Evolutionary conservation across 53 echinoderm and acorn worm species (phyloP).

Genomic region (Henricia sp.): DNA sequence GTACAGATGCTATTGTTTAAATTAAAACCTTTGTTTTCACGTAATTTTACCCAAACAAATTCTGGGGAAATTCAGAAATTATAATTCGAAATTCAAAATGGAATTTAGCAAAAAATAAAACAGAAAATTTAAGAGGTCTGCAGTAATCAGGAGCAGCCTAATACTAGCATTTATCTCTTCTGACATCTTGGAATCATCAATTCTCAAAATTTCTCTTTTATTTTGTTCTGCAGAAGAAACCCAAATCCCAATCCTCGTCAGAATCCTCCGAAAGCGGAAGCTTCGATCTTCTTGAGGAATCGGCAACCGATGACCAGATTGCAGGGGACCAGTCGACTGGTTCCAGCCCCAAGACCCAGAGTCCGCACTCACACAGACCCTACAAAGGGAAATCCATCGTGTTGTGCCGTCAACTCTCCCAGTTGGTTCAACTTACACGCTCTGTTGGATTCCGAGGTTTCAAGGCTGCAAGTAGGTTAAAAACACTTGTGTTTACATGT

Average conservation of each 20-base stretch:
- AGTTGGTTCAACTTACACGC: slow-evolving; percentile 88
- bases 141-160: too few species aligned
- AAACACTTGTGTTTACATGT: too few species aligned
- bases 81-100: too few species aligned
- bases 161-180: too few species aligned
- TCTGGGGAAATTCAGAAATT: too few species aligned
- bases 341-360: slow-evolving; percentile 32
- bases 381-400: slow-evolving; percentile 77
- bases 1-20: too few species aligned
- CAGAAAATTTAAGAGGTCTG: too few species aligned
- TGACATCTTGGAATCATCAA: too few species aligned
- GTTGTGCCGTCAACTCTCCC: slow-evolving; percentile 84
- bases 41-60: too few species aligned
- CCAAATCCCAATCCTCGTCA: slow-evolving; percentile 79
- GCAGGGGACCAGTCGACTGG: slow-evolving; percentile 28
- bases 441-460: slow-evolving; percentile 92
- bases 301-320: slow-evolving; percentile 25
- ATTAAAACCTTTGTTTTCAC: too few species aligned
- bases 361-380: slow-evolving; percentile 21
- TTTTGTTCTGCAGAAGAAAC: slow-evolving; percentile 74
- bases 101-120: too few species aligned
- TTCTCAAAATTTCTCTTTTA: too few species aligned
- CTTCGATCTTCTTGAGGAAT: slow-evolving; percentile 42
- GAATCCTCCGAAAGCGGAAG: slow-evolving; percentile 69
- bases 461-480: slow-evolving; percentile 67